Evolutionary conservation across 2,888 invertebrate species (phyloP), one percentile per base, ranked within the genome.

Genomic region (Lasioglossum oenotherae): DNA sequence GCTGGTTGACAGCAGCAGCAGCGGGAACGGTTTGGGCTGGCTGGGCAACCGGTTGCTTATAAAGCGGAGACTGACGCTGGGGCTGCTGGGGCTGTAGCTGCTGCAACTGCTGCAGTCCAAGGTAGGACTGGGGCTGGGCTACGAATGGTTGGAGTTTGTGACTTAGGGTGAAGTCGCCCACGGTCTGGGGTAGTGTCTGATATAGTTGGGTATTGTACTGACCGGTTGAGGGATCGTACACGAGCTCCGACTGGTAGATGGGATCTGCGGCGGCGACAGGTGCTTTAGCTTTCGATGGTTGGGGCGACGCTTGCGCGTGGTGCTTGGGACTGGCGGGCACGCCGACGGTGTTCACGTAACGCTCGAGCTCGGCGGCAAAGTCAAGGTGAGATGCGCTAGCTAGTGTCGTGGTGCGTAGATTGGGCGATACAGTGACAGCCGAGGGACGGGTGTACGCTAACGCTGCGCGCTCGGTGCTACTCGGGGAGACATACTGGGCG

Each of bases 141-240:
- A 97, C 97, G 95, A 96, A 97, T 0, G 97, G 97, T 95, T 97
- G 97, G 91, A 98, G 96, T 92, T 97, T 96, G 93, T 97, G 97
- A 95, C 97, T 97, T 88, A 98, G 94, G 90, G 96, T 96, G 92
- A 97, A 96, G 91, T 97, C 97, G 87, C 97, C 97, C 87, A 96
- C 96, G 72, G 97, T 97, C 95, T 97, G 97, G 41, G 98, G 98
- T 78, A 98, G 95, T 31, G 97, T 96, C 95, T 98, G 98, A 96
- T 97, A 98, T 69, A 98, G 95, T 91, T 98, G 97, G 46, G 97
- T 97, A 93, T 98, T 97, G 96, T 98, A 98, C 92, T 97, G 97
- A 75, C 98, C 98, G 90, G 97, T 97, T 53, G 96, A 94, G 35
- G 98, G 98, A 94, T 98, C 98, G 94, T 96, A 98, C 0, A 98